A percentile compares a stretch with the other conserved stretches of the same genome.
These are phyloP conservation scores for Adelphocoris suturalis DNA, from an alignment of 2,888 invertebrate genomes.

Conservation along the genomic window DNA sequence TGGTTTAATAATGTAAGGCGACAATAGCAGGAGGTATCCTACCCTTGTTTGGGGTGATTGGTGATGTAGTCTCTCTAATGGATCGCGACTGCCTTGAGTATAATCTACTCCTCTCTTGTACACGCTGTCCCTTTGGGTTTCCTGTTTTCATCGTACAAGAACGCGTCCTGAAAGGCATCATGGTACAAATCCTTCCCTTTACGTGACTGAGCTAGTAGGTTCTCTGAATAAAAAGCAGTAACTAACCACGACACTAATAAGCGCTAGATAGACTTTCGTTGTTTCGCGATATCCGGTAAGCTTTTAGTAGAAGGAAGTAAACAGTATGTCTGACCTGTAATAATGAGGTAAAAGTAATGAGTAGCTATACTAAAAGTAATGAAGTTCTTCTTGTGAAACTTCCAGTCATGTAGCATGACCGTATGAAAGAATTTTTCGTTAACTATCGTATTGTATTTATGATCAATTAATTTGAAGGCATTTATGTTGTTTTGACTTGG, in stretches of 20 bases:
- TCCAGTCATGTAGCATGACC: no score
- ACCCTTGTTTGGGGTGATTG: constrained; percentile 42
- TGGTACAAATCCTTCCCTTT: not conserved
- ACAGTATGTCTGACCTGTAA: no score
- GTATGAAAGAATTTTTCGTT: no score
- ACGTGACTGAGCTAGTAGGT: not conserved
- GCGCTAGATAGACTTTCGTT: no score
- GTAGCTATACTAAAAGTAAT: no score
- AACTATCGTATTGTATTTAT: no score
- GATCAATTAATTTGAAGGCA: no score
- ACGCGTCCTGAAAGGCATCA: not conserved
- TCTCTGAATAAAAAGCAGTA: not conserved
- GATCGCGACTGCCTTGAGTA: constrained; percentile 32
- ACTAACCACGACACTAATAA: not conserved
- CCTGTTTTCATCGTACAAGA: constrained; percentile 19
- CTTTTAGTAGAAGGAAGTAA: no score
- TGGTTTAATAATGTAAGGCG: constrained; percentile 42
- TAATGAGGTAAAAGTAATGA: no score
- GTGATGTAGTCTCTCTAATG: constrained; percentile 31
- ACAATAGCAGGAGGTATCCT: constrained; percentile 35
- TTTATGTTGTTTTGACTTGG: no score
- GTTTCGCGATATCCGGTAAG: no score
- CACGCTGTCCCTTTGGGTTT: not conserved
- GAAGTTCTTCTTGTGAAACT: no score
- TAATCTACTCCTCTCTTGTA: constrained; percentile 1